These are phyloP conservation scores for Agrilus mali DNA, from an alignment of 2,888 invertebrate species.

Conservation along the genomic window DNA sequence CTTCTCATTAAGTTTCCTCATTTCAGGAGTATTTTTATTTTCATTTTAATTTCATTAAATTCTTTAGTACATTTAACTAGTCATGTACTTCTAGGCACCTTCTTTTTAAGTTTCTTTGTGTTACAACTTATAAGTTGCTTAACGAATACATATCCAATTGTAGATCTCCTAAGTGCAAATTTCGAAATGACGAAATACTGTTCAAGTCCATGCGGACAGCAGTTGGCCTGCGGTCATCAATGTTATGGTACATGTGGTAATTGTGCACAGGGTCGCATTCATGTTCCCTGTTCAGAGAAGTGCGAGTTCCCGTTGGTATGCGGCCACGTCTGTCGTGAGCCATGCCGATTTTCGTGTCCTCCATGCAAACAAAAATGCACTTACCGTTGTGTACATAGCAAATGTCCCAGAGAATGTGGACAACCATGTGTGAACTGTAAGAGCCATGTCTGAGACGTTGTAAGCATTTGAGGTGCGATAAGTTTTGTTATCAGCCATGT, in stretches of 20 bases:
- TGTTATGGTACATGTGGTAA: slow-evolving; percentile 42
- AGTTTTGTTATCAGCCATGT: slow-evolving; percentile 38
- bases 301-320: slow-evolving; percentile 48
- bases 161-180: slow-evolving; percentile 1
- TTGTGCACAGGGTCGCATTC: slow-evolving; percentile 48
- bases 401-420: slow-evolving; percentile 35
- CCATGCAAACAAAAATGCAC: slow-evolving; percentile 40
- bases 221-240: slow-evolving; percentile 37
- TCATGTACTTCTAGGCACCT: no score
- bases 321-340: slow-evolving; percentile 46
- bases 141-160: no score
- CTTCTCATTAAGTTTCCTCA: no score
- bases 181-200: slow-evolving; percentile 32
- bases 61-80: no score
- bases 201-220: slow-evolving; percentile 30
- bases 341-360: slow-evolving; percentile 43
- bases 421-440: slow-evolving; percentile 30
- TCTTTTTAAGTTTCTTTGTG: no score
- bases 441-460: slow-evolving; percentile 31
- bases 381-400: slow-evolving; percentile 40
- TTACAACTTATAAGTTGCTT: no score
- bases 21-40: no score
- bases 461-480: slow-evolving; percentile 36
- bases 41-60: no score
- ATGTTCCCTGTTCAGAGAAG: slow-evolving; percentile 39